Evolutionary conservation across 2,888 invertebrate species (phyloP), one percentile per base, ranked within the genome.

Genomic region (Atethmia centrago): DNA sequence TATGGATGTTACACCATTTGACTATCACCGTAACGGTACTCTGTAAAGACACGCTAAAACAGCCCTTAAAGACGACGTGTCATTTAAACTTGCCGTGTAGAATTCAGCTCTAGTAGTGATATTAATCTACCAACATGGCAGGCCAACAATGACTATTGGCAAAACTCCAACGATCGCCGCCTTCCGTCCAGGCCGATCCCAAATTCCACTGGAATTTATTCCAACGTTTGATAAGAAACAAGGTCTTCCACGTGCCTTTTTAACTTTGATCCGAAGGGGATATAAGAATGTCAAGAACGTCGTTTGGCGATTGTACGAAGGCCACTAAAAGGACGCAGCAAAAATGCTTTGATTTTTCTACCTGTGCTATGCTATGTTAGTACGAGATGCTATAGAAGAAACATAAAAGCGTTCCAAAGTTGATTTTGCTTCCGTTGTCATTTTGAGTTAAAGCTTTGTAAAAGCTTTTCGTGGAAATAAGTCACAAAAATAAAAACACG

Each of bases 111-210:
- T 90, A 93, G 91, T 91, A 93, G 89, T 89, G 90, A 93, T 94
- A 95, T 95, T 95, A 95, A 95, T 95, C 94, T 93, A 94, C 92
- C 92, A 92, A 92, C 93, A 92, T 92, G 91, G 89, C 91, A 79
- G 87, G 85, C 90, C 91, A 91, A 93, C 94, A 93, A 93, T 93
- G 88, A 88, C 86, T 88, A 88, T 90, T 95, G 95, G 95, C 95
- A 92, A 90, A 88, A 90, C 90, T 92, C 95, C 94, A 94, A 88
- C 88, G 87, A 88, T 87, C 88, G 79, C 88, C 85, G 87, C 88
- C 88, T 89, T 84, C 84, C 79, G 84, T 87, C 83, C 82, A 62
- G 64, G 67, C 70, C 73, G 42, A 79, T 85, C 86, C 87, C 88
- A 88, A 89, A 92, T 92, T 90, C 90, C 86, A 85, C 80, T 86